Evolutionary conservation across 2,888 invertebrate genomes (phyloP).

Genomic region (Hyles lineata): DNA sequence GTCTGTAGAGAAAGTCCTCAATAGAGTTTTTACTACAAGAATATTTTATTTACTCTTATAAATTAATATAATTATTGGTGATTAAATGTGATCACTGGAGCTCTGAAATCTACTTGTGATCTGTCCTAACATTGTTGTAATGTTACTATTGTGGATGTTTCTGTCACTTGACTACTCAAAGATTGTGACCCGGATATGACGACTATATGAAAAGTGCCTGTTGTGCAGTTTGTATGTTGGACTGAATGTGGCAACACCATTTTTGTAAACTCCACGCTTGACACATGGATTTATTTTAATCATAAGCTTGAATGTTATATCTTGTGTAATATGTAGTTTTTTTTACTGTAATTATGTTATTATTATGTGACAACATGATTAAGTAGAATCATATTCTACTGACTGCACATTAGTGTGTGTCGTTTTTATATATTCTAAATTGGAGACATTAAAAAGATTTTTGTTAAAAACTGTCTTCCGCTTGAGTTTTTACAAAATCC

Average conservation of each 20-base stretch:
- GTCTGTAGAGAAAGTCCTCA: constrained; percentile 77
- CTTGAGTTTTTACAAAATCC: constrained; percentile 22
- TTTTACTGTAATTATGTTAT: constrained; percentile 29
- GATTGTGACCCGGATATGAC: constrained; percentile 47
- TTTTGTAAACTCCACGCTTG: constrained; percentile 14
- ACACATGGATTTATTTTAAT: constrained; percentile 28
- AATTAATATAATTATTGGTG: constrained; percentile 41
- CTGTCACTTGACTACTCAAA: constrained; percentile 28
- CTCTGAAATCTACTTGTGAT: constrained; percentile 46
- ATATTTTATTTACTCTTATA: constrained; percentile 73
- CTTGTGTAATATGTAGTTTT: constrained; percentile 26
- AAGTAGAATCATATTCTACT: constrained; percentile 9
- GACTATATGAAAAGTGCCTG: constrained; percentile 65
- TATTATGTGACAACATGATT: constrained; percentile 24
- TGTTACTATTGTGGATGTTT: constrained; percentile 18
- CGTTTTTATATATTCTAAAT: constrained; percentile 23
- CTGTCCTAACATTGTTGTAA: constrained; percentile 47
- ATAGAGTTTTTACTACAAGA: constrained; percentile 74
- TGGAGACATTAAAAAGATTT: constrained; percentile 23
- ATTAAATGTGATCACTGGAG: constrained; percentile 50
- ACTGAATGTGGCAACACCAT: constrained; percentile 16
- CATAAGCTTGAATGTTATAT: constrained; percentile 25
- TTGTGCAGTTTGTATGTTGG: constrained; percentile 46
- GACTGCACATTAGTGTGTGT: constrained; percentile 12
- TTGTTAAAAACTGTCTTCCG: constrained; percentile 25